Base-by-base conservation (phyloP, 2,888 invertebrate genomes). In the Temnothorax unifasciatus region DNA sequence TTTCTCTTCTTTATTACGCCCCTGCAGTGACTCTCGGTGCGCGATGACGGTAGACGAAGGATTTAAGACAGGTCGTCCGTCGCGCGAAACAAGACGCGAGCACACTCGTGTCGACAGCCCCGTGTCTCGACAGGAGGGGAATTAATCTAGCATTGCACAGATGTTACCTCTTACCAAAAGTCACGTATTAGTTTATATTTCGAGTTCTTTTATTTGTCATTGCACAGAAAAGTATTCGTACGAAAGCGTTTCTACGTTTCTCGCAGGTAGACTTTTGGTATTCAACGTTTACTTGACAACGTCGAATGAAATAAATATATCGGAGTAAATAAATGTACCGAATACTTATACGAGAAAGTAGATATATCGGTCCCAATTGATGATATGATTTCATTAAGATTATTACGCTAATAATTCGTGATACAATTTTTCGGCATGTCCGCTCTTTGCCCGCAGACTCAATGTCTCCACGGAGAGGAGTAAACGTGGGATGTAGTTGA, bases 401-500 rank as follows among this genome's bases (percentile, higher is more conserved):
- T 41, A 29, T n/a, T 29, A 13, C 25, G 4, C 15, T 41, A 2
- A 44, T 61, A 38, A 63, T 11, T 38, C 13, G 5, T 50, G 25
- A 52, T 25, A 29, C 13, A 21, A 73, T 73, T 74, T 25, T 63
- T 61, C 61, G 18, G 50, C 38, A 68, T 34, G 21, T 54, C 25
- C 38, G 25, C 13, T 66, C 18, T 76, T 59, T 83, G 52, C 64
- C 76, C 69, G 57, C 6, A 85, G 85, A 77, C 63, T 73, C 85
- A 15, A 85, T 77, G 77, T 64, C 66, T 29, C 64, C 57, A 29
- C 57, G 66, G 68, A 66, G 63, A 68, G 52, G 59, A 54, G 47
- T 25, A 74, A 74, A 57, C 54, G 54, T 83, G 79, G 74, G 79
- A 85, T 85, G 84, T 84, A 85, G 79, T 59, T 84, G 84, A 85